These are phyloP conservation scores for Rhinogobio ventralis DNA, from an alignment of 2,797 vertebrate genomes.

Conservation along the genomic window DNA sequence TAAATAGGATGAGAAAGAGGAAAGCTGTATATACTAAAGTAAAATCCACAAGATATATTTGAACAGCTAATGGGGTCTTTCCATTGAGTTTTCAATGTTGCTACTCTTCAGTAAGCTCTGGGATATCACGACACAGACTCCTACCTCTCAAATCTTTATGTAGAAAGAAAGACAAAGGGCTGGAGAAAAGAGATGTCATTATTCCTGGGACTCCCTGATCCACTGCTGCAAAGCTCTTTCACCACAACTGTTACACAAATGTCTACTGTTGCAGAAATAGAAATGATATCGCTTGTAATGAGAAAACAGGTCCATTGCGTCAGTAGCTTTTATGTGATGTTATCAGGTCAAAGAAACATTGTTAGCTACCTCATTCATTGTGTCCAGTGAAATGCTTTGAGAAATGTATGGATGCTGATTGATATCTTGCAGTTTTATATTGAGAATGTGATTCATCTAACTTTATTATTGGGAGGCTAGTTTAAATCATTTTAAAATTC, in stretches of 20 bases:
- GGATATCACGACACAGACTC: slow-evolving; percentile 29
- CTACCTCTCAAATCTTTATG: slow-evolving; percentile 11
- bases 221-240: slow-evolving; percentile 15
- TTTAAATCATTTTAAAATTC: neutral
- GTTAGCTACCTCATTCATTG: neutral
- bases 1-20: neutral
- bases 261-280: slow-evolving; percentile 25
- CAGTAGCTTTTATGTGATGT: slow-evolving; percentile 1
- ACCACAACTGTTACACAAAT: neutral
- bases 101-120: slow-evolving; percentile 17
- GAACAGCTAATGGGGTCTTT: slow-evolving; percentile 39
- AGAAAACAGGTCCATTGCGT: slow-evolving; percentile 25
- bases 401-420: neutral
- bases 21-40: neutral
- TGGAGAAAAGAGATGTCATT: slow-evolving; percentile 32
- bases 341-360: slow-evolving; percentile 21
- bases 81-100: slow-evolving; percentile 16
- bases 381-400: neutral
- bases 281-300: slow-evolving; percentile 20
- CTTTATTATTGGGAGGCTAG: neutral
- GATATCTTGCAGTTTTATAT: neutral
- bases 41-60: slow-evolving; percentile 18
- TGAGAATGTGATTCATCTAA: neutral
- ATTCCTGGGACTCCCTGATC: slow-evolving; percentile 38
- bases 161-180: slow-evolving; percentile 11